A percentile compares a stretch with the other conserved stretches of the same genome.
These are phyloP conservation scores for Zalophus californianus DNA, from an alignment of 2,797 vertebrate species.

Conservation along the genomic window DNA sequence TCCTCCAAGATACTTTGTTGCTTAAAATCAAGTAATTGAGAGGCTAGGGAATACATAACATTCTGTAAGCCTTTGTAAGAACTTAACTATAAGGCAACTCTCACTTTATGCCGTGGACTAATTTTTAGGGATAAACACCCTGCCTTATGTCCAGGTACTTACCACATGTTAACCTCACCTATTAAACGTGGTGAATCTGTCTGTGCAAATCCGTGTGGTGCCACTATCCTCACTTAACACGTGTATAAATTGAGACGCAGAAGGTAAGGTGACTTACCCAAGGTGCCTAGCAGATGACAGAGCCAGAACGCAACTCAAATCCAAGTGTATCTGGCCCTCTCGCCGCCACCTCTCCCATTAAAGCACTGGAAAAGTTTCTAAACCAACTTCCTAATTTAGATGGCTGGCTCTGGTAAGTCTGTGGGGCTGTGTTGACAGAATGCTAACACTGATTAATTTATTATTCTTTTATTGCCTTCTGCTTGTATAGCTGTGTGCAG, in stretches of 20 bases:
- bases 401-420: not conserved
- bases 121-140: not conserved
- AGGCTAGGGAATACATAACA: not conserved
- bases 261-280: not conserved
- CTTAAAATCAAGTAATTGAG: constrained; percentile 39
- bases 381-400: not conserved
- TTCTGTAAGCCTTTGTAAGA: not conserved
- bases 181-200: not conserved
- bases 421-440: constrained; percentile 30
- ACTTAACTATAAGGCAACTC: not conserved
- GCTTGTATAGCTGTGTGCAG: not conserved
- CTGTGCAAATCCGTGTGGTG: not conserved
- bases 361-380: not conserved
- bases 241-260: not conserved
- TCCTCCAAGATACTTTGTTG: not conserved
- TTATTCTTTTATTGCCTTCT: constrained; percentile 64
- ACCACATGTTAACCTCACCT: not conserved
- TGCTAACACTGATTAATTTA: constrained; percentile 64
- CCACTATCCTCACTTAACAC: not conserved
- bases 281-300: not conserved
- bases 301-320: not conserved
- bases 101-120: not conserved
- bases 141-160: not conserved
- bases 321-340: not conserved
- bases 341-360: fast-evolving